A percentile compares a stretch with the other conserved stretches of the same genome.
These are phyloP conservation scores for Machaerirhynchus nigripectus DNA, from an alignment of 2,113 vertebrate genomes.

Conservation along the genomic window DNA sequence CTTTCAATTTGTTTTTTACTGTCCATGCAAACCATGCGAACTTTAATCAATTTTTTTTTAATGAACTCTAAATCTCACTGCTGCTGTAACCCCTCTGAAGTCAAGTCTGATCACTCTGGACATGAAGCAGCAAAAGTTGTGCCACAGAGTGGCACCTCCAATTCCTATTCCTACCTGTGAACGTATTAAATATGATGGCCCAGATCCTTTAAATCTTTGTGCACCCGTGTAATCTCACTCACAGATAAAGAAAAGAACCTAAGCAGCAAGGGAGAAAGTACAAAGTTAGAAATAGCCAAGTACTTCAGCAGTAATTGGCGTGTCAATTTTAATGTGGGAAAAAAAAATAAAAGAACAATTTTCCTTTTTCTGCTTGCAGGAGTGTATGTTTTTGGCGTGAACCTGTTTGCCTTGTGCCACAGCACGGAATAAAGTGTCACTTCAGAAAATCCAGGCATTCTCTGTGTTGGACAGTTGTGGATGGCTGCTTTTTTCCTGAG, in stretches of 20 bases:
- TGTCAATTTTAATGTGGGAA: neutral
- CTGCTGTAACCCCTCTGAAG: neutral
- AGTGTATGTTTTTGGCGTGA: neutral
- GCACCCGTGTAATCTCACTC: neutral
- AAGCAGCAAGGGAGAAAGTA: neutral
- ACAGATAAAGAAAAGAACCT: neutral
- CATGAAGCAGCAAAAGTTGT: neutral
- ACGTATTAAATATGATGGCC: neutral
- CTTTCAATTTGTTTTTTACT: neutral
- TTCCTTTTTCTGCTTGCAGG: neutral
- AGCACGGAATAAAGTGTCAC: neutral
- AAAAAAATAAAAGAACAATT: neutral
- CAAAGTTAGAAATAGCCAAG: neutral
- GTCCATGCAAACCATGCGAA: neutral
- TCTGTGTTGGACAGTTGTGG: fast-evolving
- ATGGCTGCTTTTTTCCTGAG: neutral
- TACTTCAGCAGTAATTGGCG: neutral
- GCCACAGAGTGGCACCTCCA: neutral
- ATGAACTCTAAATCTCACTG: neutral
- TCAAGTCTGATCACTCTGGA: neutral
- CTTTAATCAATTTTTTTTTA: neutral
- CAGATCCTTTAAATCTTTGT: neutral
- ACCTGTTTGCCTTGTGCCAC: neutral
- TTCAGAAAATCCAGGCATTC: neutral
- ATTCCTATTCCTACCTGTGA: neutral